Percentiles rank a stretch among this genome's conserved stretches.
These are phyloP conservation scores for Helleia helle DNA, from an alignment of 2,888 invertebrate genomes.

Conservation along the genomic window DNA sequence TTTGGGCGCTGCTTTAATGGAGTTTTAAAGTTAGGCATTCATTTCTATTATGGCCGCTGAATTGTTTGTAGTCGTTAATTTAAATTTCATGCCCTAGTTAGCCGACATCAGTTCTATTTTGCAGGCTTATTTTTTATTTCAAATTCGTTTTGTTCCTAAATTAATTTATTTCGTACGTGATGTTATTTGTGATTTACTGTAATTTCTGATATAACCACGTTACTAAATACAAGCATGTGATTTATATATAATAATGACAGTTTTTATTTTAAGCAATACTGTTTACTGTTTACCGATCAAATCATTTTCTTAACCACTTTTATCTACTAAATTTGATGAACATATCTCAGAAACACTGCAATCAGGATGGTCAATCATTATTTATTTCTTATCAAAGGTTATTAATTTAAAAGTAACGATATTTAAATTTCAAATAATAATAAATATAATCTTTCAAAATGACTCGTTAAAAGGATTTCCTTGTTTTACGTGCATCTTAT, in stretches of 20 bases:
- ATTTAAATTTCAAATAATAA: not conserved
- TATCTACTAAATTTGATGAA: no score
- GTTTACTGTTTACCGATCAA: no score
- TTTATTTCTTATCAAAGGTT: no score
- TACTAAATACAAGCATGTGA: no score
- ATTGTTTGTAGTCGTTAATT: conserved; percentile 63
- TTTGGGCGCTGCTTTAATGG: conserved; percentile 58
- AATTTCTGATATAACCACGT: no score
- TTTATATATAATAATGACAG: no score
- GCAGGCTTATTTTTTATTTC: conserved; percentile 31
- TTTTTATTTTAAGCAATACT: no score
- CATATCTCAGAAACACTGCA: no score
- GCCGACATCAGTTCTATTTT: conserved; percentile 50
- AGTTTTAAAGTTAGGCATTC: conserved; percentile 62
- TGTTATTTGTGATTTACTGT: no score
- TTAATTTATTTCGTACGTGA: not conserved
- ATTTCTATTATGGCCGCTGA: conserved; percentile 56
- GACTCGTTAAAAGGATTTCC: conserved; percentile 21
- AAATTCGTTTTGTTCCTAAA: not conserved
- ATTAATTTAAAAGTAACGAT: no score
- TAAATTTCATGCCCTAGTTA: conserved; percentile 58
- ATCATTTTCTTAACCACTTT: no score
- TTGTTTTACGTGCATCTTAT: conserved; percentile 23
- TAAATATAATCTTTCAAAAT: conserved; percentile 11
- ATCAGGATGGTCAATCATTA: no score